These are phyloP conservation scores for Oreochromis niloticus DNA, from an alignment of 2,113 vertebrate genomes.

Conservation along the genomic window DNA sequence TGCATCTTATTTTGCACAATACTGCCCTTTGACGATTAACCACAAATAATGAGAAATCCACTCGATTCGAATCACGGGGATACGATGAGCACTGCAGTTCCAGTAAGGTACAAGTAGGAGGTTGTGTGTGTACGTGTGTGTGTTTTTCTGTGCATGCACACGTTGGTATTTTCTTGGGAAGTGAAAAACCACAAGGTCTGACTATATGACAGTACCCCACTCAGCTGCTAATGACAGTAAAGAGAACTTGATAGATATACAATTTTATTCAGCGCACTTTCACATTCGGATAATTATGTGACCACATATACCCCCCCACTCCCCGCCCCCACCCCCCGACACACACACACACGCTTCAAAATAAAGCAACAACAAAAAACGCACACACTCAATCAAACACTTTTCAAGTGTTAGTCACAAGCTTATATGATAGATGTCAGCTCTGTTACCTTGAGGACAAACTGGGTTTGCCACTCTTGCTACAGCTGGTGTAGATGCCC, in stretches of 20 bases:
- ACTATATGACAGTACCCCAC: neutral
- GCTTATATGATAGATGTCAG: neutral
- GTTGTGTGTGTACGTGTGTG: neutral
- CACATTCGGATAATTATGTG: neutral
- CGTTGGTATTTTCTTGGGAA: constrained; percentile 26
- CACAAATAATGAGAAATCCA: neutral
- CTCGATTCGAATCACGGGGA: neutral
- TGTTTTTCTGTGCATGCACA: neutral
- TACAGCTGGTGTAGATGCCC: constrained; percentile 95
- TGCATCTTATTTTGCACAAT: neutral
- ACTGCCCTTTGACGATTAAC: neutral
- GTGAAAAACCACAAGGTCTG: constrained; percentile 15
- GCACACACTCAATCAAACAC: neutral
- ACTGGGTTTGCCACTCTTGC: constrained; percentile 97
- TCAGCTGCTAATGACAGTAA: neutral
- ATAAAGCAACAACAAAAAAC: neutral
- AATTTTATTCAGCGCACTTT: neutral
- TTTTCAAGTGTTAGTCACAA: neutral
- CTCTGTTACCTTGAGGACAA: constrained; percentile 89
- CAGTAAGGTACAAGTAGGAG: constrained; percentile 36
- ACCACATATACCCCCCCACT: too few species aligned
- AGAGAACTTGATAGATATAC: neutral
- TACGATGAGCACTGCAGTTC: constrained; percentile 1
- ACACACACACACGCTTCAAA: neutral
- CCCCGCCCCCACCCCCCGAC: too few species aligned